phyloP scores from a whole-genome alignment of 2,113 vertebrate species.

The Naja naja region DNA sequence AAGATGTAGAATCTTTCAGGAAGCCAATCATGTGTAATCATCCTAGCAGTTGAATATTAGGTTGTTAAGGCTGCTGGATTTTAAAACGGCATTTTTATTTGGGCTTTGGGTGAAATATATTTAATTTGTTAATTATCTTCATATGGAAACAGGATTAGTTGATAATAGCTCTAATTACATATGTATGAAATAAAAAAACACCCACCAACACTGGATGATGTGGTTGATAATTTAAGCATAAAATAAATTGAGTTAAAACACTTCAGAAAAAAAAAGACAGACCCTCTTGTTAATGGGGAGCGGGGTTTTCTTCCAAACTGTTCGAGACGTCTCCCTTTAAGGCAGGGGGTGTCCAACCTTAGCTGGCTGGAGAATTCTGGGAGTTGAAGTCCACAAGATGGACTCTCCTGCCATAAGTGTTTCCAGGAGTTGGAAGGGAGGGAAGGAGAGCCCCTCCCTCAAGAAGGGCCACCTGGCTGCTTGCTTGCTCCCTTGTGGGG shows the following conservation, averaged over 20 bases:
- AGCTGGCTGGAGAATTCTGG: no score
- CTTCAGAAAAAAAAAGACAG: slow-evolving; percentile 63
- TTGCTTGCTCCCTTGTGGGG: neutral
- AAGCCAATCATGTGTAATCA: slow-evolving; percentile 94
- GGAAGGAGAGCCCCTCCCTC: neutral
- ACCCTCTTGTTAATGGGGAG: neutral
- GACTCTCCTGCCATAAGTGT: neutral
- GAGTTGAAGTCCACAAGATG: neutral
- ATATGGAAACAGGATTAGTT: slow-evolving; percentile 88
- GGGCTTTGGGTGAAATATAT: slow-evolving; percentile 84
- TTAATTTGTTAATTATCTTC: slow-evolving; percentile 89
- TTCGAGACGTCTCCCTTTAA: neutral
- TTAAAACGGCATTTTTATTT: slow-evolving; percentile 90
- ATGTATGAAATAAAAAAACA: slow-evolving; percentile 82
- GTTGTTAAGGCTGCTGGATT: slow-evolving; percentile 93
- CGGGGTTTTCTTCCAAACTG: neutral
- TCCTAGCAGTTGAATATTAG: slow-evolving; percentile 91
- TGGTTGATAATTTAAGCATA: slow-evolving; percentile 96
- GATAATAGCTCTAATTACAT: slow-evolving; percentile 92
- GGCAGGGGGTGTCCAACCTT: no score
- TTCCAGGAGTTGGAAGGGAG: neutral
- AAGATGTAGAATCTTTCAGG: slow-evolving; percentile 92
- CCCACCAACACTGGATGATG: slow-evolving; percentile 91
- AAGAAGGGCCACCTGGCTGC: neutral
- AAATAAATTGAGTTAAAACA: slow-evolving; percentile 98